phyloP scores from a whole-genome alignment of 64 coral and sea anemone species.

The Stylophora pistillata region DNA sequence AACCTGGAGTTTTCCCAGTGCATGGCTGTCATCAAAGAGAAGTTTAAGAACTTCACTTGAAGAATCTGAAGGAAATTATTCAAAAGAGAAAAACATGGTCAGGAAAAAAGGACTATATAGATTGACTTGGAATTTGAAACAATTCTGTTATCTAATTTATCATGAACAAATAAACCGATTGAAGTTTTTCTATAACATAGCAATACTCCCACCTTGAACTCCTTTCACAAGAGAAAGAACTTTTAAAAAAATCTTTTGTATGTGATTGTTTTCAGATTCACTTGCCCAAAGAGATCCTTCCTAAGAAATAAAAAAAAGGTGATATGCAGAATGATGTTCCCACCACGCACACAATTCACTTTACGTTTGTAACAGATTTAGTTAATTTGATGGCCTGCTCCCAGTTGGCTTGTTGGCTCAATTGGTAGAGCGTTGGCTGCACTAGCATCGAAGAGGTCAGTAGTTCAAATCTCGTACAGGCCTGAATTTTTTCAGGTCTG shows the following conservation, averaged over 20 bases:
- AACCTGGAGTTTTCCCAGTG: constrained; percentile 58
- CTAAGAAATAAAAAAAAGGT: constrained; percentile 25
- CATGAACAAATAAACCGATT: too few species aligned
- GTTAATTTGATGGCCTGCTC: too few species aligned
- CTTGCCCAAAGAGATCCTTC: constrained; percentile 69
- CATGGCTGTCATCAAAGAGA: constrained; percentile 79
- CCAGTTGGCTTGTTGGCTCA: too few species aligned
- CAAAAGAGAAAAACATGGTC: background rate
- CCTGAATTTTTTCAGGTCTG: too few species aligned
- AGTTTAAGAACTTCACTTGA: constrained; percentile 65
- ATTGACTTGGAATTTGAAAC: too few species aligned
- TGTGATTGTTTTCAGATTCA: constrained; percentile 62
- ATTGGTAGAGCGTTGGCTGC: too few species aligned
- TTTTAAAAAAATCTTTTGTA: constrained; percentile 76
- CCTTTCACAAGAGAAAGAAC: constrained; percentile 71
- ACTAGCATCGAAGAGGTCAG: too few species aligned
- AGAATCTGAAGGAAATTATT: constrained; percentile 56
- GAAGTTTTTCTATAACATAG: background rate
- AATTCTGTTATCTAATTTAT: too few species aligned
- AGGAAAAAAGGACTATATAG: background rate
- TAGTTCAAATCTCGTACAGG: too few species aligned
- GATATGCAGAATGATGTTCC: too few species aligned
- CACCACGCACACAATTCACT: too few species aligned
- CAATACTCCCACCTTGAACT: constrained; percentile 60
- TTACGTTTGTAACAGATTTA: too few species aligned